A percentile compares a stretch with the other conserved stretches of the same genome.
phyloP scores from a whole-genome alignment of 2,797 vertebrate genomes.

The Danio albolineatus region DNA sequence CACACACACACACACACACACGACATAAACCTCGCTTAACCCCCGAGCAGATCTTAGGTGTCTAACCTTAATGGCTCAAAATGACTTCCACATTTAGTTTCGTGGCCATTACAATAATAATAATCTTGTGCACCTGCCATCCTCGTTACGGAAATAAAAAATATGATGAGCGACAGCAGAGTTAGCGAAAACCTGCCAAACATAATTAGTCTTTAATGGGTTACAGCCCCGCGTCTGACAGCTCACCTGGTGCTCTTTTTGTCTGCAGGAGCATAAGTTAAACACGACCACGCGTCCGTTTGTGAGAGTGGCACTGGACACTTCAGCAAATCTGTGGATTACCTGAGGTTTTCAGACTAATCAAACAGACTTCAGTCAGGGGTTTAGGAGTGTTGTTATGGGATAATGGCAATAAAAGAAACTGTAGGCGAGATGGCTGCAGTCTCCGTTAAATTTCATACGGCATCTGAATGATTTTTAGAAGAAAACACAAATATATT shows the following conservation, averaged over 20 bases:
- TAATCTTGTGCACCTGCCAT: conserved; percentile 45
- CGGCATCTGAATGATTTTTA: conserved; percentile 51
- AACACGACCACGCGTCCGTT: conserved; percentile 57
- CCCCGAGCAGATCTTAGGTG: neutral
- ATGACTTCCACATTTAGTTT: conserved; percentile 33
- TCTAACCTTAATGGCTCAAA: conserved; percentile 23
- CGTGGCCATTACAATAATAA: conserved; percentile 39
- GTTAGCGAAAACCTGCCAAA: conserved; percentile 68
- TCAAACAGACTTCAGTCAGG: conserved; percentile 93
- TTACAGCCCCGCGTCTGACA: conserved; percentile 47
- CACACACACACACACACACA: neutral
- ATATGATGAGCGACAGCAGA: conserved; percentile 61
- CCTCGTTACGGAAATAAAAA: conserved; percentile 47
- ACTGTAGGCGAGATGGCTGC: conserved; percentile 78
- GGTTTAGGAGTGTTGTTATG: conserved; percentile 86
- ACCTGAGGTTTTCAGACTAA: conserved; percentile 92
- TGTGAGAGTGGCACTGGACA: conserved; percentile 81
- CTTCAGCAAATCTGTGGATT: conserved; percentile 93
- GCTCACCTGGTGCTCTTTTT: conserved; percentile 69
- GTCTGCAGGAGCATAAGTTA: conserved; percentile 54
- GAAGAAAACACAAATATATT: neutral
- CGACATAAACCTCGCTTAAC: neutral
- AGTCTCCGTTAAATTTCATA: conserved; percentile 72
- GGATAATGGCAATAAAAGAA: conserved; percentile 82
- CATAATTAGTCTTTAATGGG: conserved; percentile 67